phyloP scores from a whole-genome alignment of 2,113 vertebrate genomes.

The Opisthocomus hoazin region DNA sequence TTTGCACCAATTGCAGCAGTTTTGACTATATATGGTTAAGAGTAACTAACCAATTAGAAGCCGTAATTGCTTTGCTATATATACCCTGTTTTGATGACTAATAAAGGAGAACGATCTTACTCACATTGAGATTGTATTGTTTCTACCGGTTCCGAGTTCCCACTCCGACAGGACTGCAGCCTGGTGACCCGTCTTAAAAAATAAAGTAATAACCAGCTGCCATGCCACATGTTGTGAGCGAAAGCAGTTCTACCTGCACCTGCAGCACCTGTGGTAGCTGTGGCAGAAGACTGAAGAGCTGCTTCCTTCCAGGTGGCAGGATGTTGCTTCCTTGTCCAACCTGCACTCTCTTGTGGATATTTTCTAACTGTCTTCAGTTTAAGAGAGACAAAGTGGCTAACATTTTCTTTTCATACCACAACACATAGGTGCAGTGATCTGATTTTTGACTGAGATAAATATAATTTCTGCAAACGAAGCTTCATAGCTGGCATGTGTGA shows the following conservation, averaged over 20 bases:
- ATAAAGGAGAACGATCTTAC: too few relatives aligned
- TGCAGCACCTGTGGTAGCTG: background rate
- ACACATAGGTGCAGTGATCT: background rate
- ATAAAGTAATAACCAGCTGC: background rate
- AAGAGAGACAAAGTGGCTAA: background rate
- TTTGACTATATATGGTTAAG: too few relatives aligned
- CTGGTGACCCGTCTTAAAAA: background rate
- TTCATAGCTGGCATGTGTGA: background rate
- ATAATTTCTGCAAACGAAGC: background rate
- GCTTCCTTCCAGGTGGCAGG: background rate
- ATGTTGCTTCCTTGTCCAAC: background rate
- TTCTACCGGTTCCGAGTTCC: too few relatives aligned
- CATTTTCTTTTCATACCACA: background rate
- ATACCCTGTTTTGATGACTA: too few relatives aligned
- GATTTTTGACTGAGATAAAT: background rate
- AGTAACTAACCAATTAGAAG: too few relatives aligned
- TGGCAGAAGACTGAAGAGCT: background rate
- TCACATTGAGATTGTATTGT: too few relatives aligned
- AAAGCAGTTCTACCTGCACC: background rate
- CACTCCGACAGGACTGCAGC: background rate
- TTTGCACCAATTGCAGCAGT: too few relatives aligned
- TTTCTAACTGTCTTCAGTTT: background rate
- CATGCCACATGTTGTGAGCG: background rate
- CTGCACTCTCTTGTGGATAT: rapidly evolving
- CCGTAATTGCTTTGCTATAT: too few relatives aligned